These are phyloP conservation scores for Pseudonaja textilis DNA, from an alignment of 2,113 vertebrate genomes.

Conservation along the genomic window DNA sequence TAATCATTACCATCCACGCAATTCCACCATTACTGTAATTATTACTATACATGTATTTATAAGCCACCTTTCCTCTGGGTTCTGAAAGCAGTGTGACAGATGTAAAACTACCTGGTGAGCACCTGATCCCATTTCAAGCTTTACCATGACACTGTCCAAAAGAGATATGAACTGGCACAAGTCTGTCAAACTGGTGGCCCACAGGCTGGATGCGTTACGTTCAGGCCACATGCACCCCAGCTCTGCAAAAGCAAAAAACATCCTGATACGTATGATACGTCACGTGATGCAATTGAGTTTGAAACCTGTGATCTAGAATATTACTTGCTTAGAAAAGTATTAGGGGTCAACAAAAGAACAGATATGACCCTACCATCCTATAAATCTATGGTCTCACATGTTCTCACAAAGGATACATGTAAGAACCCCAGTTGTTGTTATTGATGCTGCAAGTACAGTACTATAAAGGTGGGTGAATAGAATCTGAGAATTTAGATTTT, in stretches of 20 bases:
- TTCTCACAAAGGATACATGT: background rate
- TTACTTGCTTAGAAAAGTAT: background rate
- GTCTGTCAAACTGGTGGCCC: too few species aligned
- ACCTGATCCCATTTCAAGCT: background rate
- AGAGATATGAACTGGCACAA: background rate
- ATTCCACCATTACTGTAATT: background rate
- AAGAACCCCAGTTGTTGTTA: background rate
- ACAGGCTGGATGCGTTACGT: accelerated
- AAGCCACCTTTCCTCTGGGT: background rate
- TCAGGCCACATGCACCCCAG: too few species aligned
- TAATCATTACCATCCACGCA: background rate
- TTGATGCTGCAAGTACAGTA: background rate
- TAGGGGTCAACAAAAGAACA: background rate
- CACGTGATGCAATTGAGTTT: too few species aligned
- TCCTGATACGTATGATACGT: accelerated
- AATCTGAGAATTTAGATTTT: background rate
- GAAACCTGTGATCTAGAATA: too few species aligned
- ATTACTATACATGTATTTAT: background rate
- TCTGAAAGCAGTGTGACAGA: background rate
- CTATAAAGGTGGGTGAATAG: background rate
- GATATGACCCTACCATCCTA: background rate
- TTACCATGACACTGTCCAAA: background rate
- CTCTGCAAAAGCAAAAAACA: too few species aligned
- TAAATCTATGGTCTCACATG: background rate
- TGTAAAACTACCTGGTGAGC: background rate